phyloP scores from a whole-genome alignment of 2,113 vertebrate genomes.

The Ammodytes dubius region DNA sequence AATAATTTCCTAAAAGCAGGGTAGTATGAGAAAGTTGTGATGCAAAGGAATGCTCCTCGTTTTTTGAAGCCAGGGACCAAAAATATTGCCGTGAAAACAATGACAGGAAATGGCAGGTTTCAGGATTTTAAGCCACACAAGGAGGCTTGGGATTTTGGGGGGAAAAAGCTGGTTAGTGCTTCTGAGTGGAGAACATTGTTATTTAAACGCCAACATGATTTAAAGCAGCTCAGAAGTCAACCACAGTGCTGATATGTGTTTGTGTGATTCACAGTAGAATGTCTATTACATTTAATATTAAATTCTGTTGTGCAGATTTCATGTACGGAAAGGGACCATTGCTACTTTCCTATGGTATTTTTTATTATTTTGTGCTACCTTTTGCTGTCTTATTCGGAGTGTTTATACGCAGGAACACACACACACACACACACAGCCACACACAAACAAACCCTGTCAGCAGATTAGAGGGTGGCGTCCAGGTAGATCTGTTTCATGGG shows the following conservation, averaged over 20 bases:
- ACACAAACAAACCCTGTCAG: conserved; percentile 26
- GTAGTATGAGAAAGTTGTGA: conserved; percentile 51
- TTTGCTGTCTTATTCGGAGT: conserved; percentile 17
- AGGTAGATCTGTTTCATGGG: conserved; percentile 36
- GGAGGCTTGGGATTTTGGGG: conserved; percentile 43
- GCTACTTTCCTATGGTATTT: conserved; percentile 13
- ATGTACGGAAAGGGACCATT: conserved; percentile 35
- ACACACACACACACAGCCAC: conserved; percentile 19
- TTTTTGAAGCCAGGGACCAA: conserved; percentile 64
- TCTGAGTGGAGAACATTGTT: conserved; percentile 35
- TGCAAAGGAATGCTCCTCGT: conserved; percentile 62
- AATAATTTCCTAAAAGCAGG: conserved; percentile 49
- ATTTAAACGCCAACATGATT: conserved; percentile 60
- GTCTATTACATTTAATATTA: conserved; percentile 47
- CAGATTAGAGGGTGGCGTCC: conserved; percentile 32
- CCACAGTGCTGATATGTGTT: conserved; percentile 45
- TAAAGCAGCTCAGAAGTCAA: conserved; percentile 16
- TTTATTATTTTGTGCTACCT: conserved; percentile 19
- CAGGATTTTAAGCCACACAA: conserved; percentile 56
- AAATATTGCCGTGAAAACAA: conserved; percentile 72
- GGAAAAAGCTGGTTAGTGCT: conserved; percentile 37
- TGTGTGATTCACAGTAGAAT: conserved; percentile 10
- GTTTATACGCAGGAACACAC: neutral
- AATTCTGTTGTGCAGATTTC: conserved; percentile 28
- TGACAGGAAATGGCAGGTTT: conserved; percentile 65